Base-by-base conservation (phyloP, 2,888 invertebrate species). In the Thera britannica region DNA sequence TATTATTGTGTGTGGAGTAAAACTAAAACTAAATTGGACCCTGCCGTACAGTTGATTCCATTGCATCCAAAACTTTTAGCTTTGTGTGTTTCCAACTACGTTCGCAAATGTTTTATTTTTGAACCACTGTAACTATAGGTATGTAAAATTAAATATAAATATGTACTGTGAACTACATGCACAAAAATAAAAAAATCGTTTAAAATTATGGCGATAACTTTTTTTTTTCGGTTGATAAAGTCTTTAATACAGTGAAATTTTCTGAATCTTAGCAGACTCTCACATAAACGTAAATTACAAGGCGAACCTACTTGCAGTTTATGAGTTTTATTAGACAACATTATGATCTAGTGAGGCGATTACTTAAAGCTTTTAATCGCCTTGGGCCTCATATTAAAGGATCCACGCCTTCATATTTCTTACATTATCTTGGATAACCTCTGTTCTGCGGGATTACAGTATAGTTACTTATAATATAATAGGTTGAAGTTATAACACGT, bases 331-430 rank as follows among this genome's bases (percentile, higher is more conserved):
- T 72, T 72, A 75, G 74, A 75, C 72, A 72, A 72, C 64, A 75
- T 72, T 74, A 72, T 75, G 73, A 71, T 71, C 67, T 74, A 74
- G 71, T 71, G 62, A 59, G 67, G 70, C 62, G 77, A 79, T 82
- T 82, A 79, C 78, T 77, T 76, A 74, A 76, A 79, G 76, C 75
- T 74, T 77, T 69, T 75, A 75, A 79, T 78, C 74, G 71, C 68
- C 70, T 65, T 72, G 76, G 79, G 77, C 72, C 72, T 72, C 74
- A 74, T 76, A 76, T 80, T 76, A 74, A 75, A 76, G 73, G 72
- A 75, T 75, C 62, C 67, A 49, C 69, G 72, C 72, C 73, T 76
- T 75, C 78, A 79, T 79, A 80, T 78, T 82, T 80, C 76, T 78
- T 77, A 76, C 74, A 77, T 79, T 77, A 82, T 79, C 76, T 68